Conservation (phyloP, 1,140 invertebrate species). For the Drosophila elegans region DNA sequence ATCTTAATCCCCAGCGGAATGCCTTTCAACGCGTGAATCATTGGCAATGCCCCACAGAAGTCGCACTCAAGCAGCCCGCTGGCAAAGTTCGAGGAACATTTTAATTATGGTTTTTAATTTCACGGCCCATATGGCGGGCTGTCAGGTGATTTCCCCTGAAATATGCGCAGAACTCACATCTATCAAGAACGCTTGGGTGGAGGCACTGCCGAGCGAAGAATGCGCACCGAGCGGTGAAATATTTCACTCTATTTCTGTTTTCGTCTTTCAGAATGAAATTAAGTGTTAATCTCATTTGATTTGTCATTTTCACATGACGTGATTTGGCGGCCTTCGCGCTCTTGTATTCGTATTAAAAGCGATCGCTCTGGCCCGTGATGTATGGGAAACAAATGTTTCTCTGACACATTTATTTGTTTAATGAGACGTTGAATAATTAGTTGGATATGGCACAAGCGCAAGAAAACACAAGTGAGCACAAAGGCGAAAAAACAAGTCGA, state of each 20-base stretch:
- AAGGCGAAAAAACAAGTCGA: constrained; percentile 53
- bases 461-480: constrained; percentile 12
- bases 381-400: constrained; percentile 79
- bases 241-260: constrained; percentile 49
- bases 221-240: constrained; percentile 38
- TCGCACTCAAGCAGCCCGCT: not conserved
- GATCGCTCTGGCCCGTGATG: constrained; percentile 53
- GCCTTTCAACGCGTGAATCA: constrained; percentile 37
- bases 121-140: constrained; percentile 61
- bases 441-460: constrained; percentile 51
- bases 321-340: constrained; percentile 65
- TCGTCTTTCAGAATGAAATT: constrained; percentile 67
- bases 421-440: constrained; percentile 82
- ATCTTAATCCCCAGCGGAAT: constrained; percentile 37
- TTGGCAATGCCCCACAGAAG: constrained; percentile 15
- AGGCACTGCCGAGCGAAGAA: constrained; percentile 5
- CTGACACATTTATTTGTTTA: constrained; percentile 82
- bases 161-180: constrained; percentile 40
- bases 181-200: constrained; percentile 37
- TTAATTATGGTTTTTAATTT: constrained; percentile 77
- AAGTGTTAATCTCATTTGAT: constrained; percentile 80
- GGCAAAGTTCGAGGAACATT: constrained; percentile 27
- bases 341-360: constrained; percentile 12
- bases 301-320: constrained; percentile 80
- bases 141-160: constrained; percentile 67